A percentile compares a stretch with the other conserved stretches of the same genome.
phyloP scores from a whole-genome alignment of 2,888 invertebrate genomes.

The Eumerus sabulonum region DNA sequence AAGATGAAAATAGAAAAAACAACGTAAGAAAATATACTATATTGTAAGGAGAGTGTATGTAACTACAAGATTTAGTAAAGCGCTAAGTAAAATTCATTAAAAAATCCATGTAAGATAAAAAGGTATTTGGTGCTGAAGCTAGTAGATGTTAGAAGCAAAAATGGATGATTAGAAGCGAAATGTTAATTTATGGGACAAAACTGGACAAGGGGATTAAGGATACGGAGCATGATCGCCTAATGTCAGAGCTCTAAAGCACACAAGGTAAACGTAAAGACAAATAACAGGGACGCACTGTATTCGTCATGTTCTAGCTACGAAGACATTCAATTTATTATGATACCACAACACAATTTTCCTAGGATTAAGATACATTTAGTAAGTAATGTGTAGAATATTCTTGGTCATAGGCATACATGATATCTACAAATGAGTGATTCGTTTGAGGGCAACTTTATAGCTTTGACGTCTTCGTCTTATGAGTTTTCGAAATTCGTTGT shows the following conservation, averaged over 20 bases:
- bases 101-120: slow-evolving; percentile 3
- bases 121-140: slow-evolving; percentile 19
- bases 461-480: too few species aligned
- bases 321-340: too few species aligned
- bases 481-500: too few species aligned
- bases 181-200: slow-evolving; percentile 1
- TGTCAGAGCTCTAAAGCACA: slow-evolving; percentile 30
- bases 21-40: slow-evolving; percentile 45
- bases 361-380: too few species aligned
- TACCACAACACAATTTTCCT: too few species aligned
- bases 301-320: too few species aligned
- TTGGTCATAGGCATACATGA: too few species aligned
- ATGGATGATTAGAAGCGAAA: slow-evolving; percentile 38
- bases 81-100: slow-evolving; percentile 13
- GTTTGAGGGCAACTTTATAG: too few species aligned
- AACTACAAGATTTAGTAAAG: slow-evolving; percentile 1
- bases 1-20: slow-evolving; percentile 63
- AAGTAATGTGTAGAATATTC: too few species aligned
- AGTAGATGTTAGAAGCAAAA: neutral
- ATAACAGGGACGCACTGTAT: too few species aligned
- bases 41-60: slow-evolving; percentile 11
- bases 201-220: too few species aligned
- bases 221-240: neutral
- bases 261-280: neutral
- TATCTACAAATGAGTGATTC: too few species aligned